Base-by-base conservation (phyloP, 92 coral and sea anemone genomes). In the Epizoanthus rinbou region DNA sequence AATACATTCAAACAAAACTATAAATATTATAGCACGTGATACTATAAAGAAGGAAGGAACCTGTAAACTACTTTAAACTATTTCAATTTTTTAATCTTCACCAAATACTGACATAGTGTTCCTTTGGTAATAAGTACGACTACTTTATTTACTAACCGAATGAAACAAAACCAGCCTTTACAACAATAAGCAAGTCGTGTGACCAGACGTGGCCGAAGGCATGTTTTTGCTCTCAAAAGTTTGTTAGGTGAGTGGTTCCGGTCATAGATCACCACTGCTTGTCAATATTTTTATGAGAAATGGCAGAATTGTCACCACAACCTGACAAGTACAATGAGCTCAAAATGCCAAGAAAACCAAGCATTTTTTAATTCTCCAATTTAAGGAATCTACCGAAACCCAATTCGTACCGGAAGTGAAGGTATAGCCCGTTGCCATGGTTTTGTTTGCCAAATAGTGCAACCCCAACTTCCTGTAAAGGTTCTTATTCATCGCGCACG, bases 401-500 rank as follows among this genome's bases (percentile, higher is more conserved):
- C 11, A 45, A 11, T 10, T 31, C 73, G 15, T 68, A 45, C 58
- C 65, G 80, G 80, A 74, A 74, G 80, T 18, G 3, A 56, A 35
- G 19, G n/a, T 45, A 8, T 47, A 14, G 25, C 64, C 14, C 19
- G 80, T 74, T 74, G 23, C 80, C 80, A 74, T 74, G 80, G 80
- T 56, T 74, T 74, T 74, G 65, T 74, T 74, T 74, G 65, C 80
- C 50, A 74, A 74, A 74, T 74, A 74, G 6, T 56, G 39, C 64
- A 18, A 2, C 14, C 16, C 2, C 4, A 16, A 23, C 19, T 74
- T 74, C 80, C 80, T 65, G 50, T 56, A 19, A 19, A 17, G 64
- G 79, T 65, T 33, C 24, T 45, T 45, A 84, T 60, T 84, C 92
- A 73, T 33, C 82, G 74, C 72, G 62, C 93, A 85, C 84, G 90